These are phyloP conservation scores for Platorchestia sp. DNA, from an alignment of 1,140 invertebrate species.

Conservation along the genomic window DNA sequence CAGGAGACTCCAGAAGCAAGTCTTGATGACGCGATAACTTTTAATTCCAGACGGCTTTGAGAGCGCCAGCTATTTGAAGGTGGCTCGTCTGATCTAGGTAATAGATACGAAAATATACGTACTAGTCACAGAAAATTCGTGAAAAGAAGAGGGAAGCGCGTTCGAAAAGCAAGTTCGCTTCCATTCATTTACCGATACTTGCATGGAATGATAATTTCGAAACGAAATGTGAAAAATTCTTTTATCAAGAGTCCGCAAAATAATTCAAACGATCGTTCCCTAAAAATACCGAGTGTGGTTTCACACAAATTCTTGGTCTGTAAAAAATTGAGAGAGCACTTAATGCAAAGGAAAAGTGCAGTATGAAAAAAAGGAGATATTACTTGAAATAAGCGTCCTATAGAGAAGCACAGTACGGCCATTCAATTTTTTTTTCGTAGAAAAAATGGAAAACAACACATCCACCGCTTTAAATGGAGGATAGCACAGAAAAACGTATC, in stretches of 20 bases:
- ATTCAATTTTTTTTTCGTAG: too few species aligned
- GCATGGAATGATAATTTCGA: background rate
- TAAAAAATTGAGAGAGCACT: too few species aligned
- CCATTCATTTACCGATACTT: background rate
- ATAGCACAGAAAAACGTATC: too few species aligned
- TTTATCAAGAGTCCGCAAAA: background rate
- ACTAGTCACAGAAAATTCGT: background rate
- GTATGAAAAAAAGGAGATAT: too few species aligned
- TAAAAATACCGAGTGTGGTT: too few species aligned
- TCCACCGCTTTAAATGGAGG: too few species aligned
- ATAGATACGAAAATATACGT: background rate
- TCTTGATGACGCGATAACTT: conserved; percentile 1
- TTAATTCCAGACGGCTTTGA: background rate
- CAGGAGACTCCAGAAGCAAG: background rate
- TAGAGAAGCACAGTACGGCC: too few species aligned
- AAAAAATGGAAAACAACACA: too few species aligned
- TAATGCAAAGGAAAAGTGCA: too few species aligned
- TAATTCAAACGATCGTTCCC: too few species aligned
- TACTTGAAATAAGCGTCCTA: too few species aligned
- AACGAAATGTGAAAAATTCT: background rate
- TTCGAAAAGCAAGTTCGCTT: background rate
- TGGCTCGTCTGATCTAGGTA: background rate
- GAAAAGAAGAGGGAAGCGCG: background rate
- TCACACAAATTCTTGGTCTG: too few species aligned
- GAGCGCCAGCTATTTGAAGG: background rate